These are phyloP conservation scores for Simalia tracyae DNA, from an alignment of 2,797 vertebrate genomes.

Conservation along the genomic window DNA sequence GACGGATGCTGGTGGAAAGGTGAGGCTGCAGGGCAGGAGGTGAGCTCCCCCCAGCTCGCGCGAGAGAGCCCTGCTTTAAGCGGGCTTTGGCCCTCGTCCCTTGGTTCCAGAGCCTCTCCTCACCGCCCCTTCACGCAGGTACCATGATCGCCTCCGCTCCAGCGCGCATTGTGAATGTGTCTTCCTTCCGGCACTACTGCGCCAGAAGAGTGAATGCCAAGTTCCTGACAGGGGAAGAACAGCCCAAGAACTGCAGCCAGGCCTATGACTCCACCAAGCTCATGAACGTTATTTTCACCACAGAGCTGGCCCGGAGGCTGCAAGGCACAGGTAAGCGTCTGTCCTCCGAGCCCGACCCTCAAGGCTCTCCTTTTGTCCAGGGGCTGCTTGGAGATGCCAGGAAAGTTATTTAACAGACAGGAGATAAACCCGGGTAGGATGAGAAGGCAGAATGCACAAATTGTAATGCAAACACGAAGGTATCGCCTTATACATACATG, in stretches of 20 bases:
- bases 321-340: conserved; percentile 76
- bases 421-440: no score
- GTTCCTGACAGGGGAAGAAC: conserved; percentile 76
- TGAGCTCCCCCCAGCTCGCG: background rate
- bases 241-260: rapidly evolving
- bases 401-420: no score
- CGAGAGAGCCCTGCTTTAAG: background rate
- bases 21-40: no score
- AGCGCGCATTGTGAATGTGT: conserved; percentile 78
- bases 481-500: no score
- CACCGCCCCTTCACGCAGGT: conserved; percentile 56
- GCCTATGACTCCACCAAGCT: conserved; percentile 84
- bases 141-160: conserved; percentile 78
- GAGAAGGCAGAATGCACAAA: no score
- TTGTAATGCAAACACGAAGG: no score
- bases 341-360: no score
- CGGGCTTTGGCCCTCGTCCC: background rate
- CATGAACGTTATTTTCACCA: conserved; percentile 83
- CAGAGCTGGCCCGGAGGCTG: conserved; percentile 80
- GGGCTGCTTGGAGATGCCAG: no score
- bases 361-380: no score
- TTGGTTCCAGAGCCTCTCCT: background rate
- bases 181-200: conserved; percentile 73
- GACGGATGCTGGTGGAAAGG: background rate
- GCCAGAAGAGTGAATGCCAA: conserved; percentile 72